phyloP scores from a whole-genome alignment of 2,888 invertebrate species.

The Tipula lateralis region DNA sequence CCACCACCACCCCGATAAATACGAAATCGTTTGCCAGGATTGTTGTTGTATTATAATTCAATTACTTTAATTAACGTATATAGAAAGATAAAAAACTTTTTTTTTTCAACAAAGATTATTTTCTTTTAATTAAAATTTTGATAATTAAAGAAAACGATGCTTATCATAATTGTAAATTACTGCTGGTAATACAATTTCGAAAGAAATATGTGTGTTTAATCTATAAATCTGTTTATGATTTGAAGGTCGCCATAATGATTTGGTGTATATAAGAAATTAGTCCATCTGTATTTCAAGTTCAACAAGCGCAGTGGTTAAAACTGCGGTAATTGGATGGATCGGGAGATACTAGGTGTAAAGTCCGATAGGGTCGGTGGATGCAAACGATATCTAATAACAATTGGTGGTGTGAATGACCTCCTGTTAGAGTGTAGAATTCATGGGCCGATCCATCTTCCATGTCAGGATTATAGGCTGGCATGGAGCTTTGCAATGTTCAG shows the following conservation, averaged over 20 bases:
- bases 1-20: background rate
- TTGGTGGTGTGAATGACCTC: too few species aligned
- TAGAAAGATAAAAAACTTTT: background rate
- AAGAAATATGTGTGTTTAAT: background rate
- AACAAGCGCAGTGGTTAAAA: too few species aligned
- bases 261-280: background rate
- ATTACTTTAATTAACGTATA: background rate
- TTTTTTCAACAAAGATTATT: background rate
- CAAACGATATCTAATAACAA: too few species aligned
- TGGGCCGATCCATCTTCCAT: too few species aligned
- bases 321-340: too few species aligned
- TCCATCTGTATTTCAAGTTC: background rate
- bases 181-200: background rate
- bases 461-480: too few species aligned
- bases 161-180: background rate
- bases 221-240: background rate
- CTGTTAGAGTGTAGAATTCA: too few species aligned
- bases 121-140: constrained; percentile 5
- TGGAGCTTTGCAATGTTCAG: too few species aligned
- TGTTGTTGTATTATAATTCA: background rate
- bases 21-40: background rate
- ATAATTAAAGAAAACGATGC: background rate
- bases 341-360: too few species aligned
- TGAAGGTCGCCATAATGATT: background rate
- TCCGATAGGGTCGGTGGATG: too few species aligned